phyloP scores from a whole-genome alignment of 2,113 vertebrate genomes.

The Myotis davidii region DNA sequence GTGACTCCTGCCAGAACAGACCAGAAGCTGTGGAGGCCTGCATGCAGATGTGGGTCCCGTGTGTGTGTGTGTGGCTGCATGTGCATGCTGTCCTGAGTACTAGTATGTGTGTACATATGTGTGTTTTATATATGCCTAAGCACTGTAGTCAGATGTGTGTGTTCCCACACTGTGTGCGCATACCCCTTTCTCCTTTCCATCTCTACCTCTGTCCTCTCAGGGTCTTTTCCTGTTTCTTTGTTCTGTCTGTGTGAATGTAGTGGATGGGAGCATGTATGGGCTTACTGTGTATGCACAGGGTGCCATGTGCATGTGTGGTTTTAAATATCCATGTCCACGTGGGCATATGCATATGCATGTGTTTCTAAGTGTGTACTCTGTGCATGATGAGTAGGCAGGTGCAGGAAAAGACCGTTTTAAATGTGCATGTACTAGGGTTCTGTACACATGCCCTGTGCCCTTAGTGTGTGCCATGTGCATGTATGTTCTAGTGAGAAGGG shows the following conservation, averaged over 20 bases:
- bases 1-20: not conserved
- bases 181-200: not conserved
- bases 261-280: not conserved
- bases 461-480: not conserved
- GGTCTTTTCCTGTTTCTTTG: not conserved
- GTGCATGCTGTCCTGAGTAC: not conserved
- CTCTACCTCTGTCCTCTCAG: not conserved
- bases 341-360: no score
- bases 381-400: not conserved
- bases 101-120: not conserved
- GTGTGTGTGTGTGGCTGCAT: not conserved
- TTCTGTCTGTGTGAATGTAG: not conserved
- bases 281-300: not conserved
- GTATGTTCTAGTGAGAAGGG: not conserved
- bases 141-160: not conserved
- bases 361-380: not conserved
- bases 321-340: not conserved
- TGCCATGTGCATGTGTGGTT: not conserved
- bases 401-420: not conserved
- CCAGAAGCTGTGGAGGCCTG: not conserved
- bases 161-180: not conserved
- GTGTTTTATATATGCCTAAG: not conserved
- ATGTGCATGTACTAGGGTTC: not conserved
- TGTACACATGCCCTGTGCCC: not conserved
- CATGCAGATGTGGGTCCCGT: not conserved